Conservation (phyloP, 2,797 vertebrate genomes). For the Phylloscopus collybita region DNA sequence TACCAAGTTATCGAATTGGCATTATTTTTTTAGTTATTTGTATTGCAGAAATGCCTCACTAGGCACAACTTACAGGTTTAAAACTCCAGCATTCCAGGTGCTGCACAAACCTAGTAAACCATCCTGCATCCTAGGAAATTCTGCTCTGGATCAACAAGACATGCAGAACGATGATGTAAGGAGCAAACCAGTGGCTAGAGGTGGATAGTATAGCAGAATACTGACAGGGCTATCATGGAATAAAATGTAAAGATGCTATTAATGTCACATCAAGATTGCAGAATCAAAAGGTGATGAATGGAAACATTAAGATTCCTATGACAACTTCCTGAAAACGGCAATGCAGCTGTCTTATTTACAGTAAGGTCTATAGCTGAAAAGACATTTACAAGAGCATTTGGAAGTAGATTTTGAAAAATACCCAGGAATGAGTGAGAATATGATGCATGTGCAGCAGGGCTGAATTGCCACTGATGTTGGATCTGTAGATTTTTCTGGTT, state of each 20-base stretch:
- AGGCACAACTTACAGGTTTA: background rate
- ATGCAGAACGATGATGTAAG: background rate
- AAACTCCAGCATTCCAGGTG: background rate
- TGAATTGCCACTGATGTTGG: background rate
- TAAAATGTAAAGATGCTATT: conserved; percentile 29
- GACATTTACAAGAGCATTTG: background rate
- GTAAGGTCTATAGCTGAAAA: background rate
- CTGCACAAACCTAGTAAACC: background rate
- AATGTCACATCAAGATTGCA: conserved; percentile 16
- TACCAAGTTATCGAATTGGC: background rate
- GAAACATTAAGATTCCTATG: background rate
- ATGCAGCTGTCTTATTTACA: background rate
- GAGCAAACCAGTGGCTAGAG: background rate
- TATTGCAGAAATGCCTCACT: background rate
- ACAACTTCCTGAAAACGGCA: background rate
- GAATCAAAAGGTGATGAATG: conserved; percentile 29
- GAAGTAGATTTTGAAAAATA: conserved; percentile 29
- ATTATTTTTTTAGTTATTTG: background rate
- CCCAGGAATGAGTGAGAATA: background rate
- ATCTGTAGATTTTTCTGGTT: background rate
- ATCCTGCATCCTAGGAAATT: background rate
- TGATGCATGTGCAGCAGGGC: background rate
- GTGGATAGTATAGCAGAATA: background rate
- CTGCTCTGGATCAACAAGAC: background rate
- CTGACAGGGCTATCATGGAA: conserved; percentile 8